A percentile compares a stretch with the other conserved stretches of the same genome.
These are phyloP conservation scores for Drosophila dives DNA, from an alignment of 2,888 invertebrate genomes.

Conservation along the genomic window DNA sequence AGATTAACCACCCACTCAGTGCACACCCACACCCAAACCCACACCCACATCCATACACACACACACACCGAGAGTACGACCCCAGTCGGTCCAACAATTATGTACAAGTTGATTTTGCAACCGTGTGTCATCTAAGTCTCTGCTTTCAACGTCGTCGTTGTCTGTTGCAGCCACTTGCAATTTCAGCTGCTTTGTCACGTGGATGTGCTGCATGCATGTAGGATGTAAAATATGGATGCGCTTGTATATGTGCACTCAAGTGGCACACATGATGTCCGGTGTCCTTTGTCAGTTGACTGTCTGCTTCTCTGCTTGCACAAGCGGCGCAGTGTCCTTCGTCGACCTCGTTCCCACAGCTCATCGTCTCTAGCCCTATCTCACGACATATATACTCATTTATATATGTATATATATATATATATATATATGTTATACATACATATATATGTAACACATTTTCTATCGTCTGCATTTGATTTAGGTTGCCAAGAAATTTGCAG, in stretches of 20 bases:
- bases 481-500: constrained; percentile 49
- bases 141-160: constrained; percentile 28
- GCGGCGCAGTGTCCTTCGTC: constrained; percentile 68
- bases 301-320: constrained; percentile 45
- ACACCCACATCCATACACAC: not conserved
- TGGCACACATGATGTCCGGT: constrained; percentile 63
- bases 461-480: constrained; percentile 56
- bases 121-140: constrained; percentile 40
- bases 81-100: constrained; percentile 51
- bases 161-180: constrained; percentile 71
- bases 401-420: not conserved
- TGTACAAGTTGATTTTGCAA: constrained; percentile 61
- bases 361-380: constrained; percentile 14
- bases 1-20: not conserved
- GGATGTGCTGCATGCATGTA: constrained; percentile 36
- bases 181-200: constrained; percentile 74
- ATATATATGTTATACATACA: constrained; percentile 10
- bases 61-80: constrained; percentile 4
- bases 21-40: not conserved
- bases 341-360: constrained; percentile 55
- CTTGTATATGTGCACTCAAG: constrained; percentile 72
- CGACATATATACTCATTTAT: constrained; percentile 2
- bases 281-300: constrained; percentile 49
- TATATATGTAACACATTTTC: constrained; percentile 13
- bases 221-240: constrained; percentile 51